phyloP scores from a whole-genome alignment of 2,797 vertebrate species.

The Lepidocolaptes lacrymiger region DNA sequence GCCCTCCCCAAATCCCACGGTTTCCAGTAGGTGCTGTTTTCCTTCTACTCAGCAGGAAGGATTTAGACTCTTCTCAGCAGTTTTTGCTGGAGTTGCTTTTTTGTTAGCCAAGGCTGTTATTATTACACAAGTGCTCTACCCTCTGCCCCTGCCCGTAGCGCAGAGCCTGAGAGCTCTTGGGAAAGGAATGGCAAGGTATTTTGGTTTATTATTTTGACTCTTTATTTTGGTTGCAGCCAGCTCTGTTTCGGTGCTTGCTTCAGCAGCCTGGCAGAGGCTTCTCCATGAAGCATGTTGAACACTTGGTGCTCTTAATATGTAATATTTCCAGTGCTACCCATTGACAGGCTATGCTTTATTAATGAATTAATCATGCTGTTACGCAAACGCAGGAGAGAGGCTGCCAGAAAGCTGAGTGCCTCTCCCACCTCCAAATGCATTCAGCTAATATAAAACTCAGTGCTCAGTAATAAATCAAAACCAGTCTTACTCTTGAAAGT shows the following conservation, averaged over 20 bases:
- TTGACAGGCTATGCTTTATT: slow-evolving; percentile 26
- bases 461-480: neutral
- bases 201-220: neutral
- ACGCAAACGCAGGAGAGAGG: neutral
- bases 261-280: neutral
- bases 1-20: neutral
- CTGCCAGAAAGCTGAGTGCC: neutral
- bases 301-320: neutral
- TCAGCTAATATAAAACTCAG: neutral
- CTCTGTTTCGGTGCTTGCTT: neutral
- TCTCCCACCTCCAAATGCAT: neutral
- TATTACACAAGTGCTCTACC: neutral
- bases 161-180: neutral
- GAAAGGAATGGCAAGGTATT: neutral
- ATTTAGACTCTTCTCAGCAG: slow-evolving; percentile 6
- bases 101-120: slow-evolving; percentile 2
- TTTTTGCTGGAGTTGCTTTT: slow-evolving; percentile 43
- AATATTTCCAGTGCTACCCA: neutral
- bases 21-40: slow-evolving; percentile 37
- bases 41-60: slow-evolving; percentile 10
- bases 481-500: neutral
- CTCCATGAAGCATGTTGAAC: neutral
- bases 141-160: neutral
- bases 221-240: neutral
- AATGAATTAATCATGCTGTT: slow-evolving; percentile 41